These are phyloP conservation scores for Daubentonia madagascariensis DNA, from an alignment of 2,113 vertebrate genomes.

Conservation along the genomic window DNA sequence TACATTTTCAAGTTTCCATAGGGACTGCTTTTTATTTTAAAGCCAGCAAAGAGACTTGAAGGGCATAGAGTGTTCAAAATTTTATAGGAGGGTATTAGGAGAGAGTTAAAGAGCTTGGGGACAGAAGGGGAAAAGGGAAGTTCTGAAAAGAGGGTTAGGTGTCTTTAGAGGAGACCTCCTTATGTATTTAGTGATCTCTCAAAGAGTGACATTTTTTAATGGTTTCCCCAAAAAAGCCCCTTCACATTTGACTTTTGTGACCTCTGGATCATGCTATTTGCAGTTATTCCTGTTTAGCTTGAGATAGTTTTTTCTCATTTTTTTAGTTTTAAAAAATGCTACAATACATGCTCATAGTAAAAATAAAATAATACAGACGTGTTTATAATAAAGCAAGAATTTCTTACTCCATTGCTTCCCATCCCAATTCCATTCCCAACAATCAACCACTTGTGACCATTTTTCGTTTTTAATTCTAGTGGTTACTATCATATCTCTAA, in stretches of 20 bases:
- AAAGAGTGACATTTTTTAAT: background rate
- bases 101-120: background rate
- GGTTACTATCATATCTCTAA: background rate
- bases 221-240: background rate
- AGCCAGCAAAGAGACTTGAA: background rate
- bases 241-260: background rate
- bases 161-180: background rate
- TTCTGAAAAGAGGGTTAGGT: background rate
- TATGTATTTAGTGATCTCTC: background rate
- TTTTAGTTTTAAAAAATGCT: background rate
- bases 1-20: constrained; percentile 53
- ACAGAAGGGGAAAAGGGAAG: background rate
- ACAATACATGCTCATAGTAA: background rate
- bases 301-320: background rate
- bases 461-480: background rate
- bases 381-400: background rate
- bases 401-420: background rate
- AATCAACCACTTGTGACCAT: background rate
- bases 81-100: background rate
- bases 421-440: background rate
- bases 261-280: background rate
- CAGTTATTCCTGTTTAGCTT: background rate
- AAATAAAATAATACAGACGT: background rate
- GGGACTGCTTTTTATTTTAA: constrained; percentile 36
- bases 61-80: background rate